A percentile compares a stretch with the other conserved stretches of the same genome.
Evolutionary conservation across 2,797 vertebrate genomes (phyloP).

Genomic region (Gambelia wislizenii): DNA sequence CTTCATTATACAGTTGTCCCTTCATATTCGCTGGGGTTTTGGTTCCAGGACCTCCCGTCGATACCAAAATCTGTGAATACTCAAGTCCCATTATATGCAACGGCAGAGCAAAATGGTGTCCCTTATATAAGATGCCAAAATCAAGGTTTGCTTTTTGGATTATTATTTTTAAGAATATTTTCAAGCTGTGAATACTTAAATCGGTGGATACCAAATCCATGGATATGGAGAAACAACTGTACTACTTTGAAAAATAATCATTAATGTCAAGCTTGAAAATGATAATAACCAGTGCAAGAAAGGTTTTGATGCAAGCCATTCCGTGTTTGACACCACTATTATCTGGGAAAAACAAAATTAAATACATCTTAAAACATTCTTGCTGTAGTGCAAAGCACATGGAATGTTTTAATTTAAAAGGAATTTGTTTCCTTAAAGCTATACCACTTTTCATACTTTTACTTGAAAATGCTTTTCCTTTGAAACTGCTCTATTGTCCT

Average conservation of each 20-base stretch:
- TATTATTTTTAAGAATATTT: too few species aligned
- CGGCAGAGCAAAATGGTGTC: too few species aligned
- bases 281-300: neutral
- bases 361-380: neutral
- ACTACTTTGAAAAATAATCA: neutral
- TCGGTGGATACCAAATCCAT: too few species aligned
- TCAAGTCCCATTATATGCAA: too few species aligned
- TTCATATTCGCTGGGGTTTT: too few species aligned
- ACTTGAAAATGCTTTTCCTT: neutral
- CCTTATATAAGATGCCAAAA: too few species aligned
- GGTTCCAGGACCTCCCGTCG: too few species aligned
- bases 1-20: too few species aligned
- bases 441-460: neutral
- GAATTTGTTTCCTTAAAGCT: neutral
- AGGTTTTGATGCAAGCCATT: neutral
- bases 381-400: neutral
- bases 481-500: neutral
- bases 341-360: neutral
- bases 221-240: too few species aligned
- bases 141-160: too few species aligned
- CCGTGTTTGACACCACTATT: neutral
- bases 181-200: too few species aligned
- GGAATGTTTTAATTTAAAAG: neutral
- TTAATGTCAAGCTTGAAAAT: neutral
- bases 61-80: too few species aligned